phyloP scores from a whole-genome alignment of 2,113 vertebrate genomes.

The Phaethon lepturus region DNA sequence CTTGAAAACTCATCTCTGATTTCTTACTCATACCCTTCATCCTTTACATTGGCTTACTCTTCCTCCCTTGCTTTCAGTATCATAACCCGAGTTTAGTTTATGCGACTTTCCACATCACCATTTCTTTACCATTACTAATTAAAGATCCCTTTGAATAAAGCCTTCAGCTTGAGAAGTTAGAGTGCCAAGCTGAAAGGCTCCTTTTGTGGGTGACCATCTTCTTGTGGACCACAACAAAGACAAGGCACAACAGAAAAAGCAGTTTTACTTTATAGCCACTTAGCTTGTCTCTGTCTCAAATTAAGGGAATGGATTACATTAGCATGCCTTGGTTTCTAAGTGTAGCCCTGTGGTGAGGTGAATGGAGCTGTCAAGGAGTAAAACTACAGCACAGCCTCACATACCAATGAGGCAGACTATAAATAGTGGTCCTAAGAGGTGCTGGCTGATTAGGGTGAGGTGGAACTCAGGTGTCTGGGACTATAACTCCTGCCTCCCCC shows the following conservation, averaged over 20 bases:
- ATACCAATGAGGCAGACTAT: not conserved
- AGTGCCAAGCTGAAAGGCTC: not conserved
- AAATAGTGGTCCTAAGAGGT: not conserved
- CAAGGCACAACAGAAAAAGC: not conserved
- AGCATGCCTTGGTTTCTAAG: not conserved
- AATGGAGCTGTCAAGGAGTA: not conserved
- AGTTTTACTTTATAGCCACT: not conserved
- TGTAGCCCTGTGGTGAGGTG: not conserved
- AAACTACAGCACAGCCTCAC: not conserved
- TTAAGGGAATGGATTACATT: not conserved
- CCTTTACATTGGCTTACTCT: not conserved
- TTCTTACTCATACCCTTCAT: not conserved
- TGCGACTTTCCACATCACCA: not conserved
- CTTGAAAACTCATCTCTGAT: not conserved
- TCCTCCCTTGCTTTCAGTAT: not conserved
- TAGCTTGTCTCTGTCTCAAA: not conserved
- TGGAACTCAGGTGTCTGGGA: not conserved
- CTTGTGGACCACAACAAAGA: not conserved
- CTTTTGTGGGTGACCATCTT: not conserved
- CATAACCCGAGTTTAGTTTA: not conserved
- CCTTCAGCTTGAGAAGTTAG: not conserved
- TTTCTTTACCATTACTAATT: slow-evolving; percentile 31
- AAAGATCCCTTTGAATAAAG: not conserved
- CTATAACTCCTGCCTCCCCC: not conserved
- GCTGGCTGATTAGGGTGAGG: not conserved